Evolutionary conservation across 1,140 invertebrate species (phyloP).

Genomic region (Helicorthomorpha holstii): DNA sequence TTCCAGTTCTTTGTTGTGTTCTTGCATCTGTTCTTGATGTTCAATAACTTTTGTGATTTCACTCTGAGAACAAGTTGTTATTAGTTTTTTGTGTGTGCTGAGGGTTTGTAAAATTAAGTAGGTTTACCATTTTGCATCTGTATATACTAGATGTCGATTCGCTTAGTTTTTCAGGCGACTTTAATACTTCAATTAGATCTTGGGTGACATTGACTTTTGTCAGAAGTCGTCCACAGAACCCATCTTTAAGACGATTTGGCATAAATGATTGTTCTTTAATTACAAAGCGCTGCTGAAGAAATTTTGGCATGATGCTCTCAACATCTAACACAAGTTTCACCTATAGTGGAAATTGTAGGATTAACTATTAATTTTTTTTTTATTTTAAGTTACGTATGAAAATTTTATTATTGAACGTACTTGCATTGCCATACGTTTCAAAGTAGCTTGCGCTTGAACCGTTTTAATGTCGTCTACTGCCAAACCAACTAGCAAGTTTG

Average conservation of each 20-base stretch:
- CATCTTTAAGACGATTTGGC: constrained; percentile 20
- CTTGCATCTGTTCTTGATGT: neutral
- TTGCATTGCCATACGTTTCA: constrained; percentile 35
- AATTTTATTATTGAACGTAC: constrained; percentile 16
- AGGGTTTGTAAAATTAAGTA: neutral
- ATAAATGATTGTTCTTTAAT: constrained; percentile 19
- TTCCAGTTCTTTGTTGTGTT: neutral
- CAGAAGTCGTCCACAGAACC: constrained; percentile 5
- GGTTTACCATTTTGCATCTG: neutral
- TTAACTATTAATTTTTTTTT: neutral
- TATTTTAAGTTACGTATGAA: neutral
- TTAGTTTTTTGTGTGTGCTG: neutral
- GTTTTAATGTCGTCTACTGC: constrained; percentile 24
- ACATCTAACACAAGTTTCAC: constrained; percentile 30
- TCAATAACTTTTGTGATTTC: neutral
- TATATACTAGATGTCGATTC: neutral
- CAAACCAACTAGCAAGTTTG: constrained; percentile 17
- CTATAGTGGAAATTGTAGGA: constrained; percentile 11
- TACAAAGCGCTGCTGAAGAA: constrained; percentile 23
- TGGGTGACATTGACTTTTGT: constrained; percentile 5
- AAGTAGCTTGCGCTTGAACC: constrained; percentile 29
- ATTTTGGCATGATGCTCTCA: constrained; percentile 25
- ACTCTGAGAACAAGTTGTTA: neutral
- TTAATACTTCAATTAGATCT: neutral
- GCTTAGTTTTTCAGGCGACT: neutral